These are phyloP conservation scores for Dipodomys stephensi DNA, from an alignment of 2,113 vertebrate genomes.

Conservation along the genomic window DNA sequence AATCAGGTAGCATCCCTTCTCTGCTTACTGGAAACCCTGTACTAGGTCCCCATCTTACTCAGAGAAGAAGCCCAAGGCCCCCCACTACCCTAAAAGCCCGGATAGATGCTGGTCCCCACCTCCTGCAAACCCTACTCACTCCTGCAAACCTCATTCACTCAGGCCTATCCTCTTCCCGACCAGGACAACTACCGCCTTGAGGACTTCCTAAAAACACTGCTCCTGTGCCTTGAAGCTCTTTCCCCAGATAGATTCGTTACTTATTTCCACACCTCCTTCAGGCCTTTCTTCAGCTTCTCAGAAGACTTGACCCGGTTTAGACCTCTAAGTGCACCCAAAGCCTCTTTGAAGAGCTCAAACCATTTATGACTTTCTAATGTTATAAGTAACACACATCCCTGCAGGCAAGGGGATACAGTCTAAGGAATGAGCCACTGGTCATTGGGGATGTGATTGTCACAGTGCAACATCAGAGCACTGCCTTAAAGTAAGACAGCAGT, in stretches of 20 bases:
- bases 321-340: neutral
- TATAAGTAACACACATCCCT: neutral
- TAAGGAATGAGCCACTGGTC: neutral
- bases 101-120: accelerated
- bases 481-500: neutral
- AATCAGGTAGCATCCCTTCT: neutral
- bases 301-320: neutral
- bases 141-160: too few relatives aligned
- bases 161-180: neutral
- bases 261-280: neutral
- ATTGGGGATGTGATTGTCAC: neutral
- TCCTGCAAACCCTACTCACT: too few relatives aligned
- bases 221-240: neutral
- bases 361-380: neutral
- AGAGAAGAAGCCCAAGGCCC: neutral
- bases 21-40: neutral
- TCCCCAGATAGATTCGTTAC: neutral
- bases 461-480: neutral
- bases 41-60: neutral
- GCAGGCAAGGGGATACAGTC: neutral
- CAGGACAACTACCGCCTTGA: neutral
- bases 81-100: neutral
- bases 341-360: neutral
- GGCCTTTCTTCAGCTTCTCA: neutral
- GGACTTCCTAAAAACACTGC: neutral